Conservation (phyloP, 2,797 vertebrate species). For the Myotis myotis region DNA sequence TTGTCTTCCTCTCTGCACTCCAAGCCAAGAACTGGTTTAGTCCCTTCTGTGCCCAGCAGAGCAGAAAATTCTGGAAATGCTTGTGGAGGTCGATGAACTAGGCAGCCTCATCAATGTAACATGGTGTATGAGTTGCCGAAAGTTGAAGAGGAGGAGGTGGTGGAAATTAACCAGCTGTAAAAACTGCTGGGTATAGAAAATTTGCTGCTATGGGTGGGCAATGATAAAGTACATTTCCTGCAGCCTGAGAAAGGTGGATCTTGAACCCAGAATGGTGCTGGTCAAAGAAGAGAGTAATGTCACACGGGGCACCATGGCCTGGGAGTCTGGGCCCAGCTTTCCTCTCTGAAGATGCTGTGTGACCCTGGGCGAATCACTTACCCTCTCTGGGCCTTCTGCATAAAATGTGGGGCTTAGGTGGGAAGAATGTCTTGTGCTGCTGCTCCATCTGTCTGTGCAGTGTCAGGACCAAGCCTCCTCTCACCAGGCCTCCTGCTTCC, state of each 20-base stretch:
- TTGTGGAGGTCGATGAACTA: background rate
- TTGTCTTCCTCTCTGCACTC: background rate
- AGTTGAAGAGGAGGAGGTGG: background rate
- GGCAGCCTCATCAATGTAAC: background rate
- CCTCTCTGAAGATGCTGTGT: background rate
- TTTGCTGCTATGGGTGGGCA: background rate
- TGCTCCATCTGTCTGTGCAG: background rate
- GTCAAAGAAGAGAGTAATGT: background rate
- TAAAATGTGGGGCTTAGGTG: background rate
- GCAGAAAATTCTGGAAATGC: background rate
- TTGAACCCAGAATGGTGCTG: background rate
- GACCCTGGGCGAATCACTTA: background rate
- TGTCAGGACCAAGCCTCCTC: background rate
- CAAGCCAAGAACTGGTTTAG: background rate
- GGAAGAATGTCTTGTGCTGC: background rate
- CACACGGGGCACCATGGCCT: background rate
- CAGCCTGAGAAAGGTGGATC: background rate
- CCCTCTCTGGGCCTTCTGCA: background rate
- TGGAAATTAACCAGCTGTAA: background rate
- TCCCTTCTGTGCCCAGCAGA: background rate
- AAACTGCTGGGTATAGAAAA: background rate
- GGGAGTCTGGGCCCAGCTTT: background rate
- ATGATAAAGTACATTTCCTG: background rate
- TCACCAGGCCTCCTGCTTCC: background rate
- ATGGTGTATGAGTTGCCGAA: background rate